Conservation (phyloP, 2,113 vertebrate genomes). For the Eulemur macaco region DNA sequence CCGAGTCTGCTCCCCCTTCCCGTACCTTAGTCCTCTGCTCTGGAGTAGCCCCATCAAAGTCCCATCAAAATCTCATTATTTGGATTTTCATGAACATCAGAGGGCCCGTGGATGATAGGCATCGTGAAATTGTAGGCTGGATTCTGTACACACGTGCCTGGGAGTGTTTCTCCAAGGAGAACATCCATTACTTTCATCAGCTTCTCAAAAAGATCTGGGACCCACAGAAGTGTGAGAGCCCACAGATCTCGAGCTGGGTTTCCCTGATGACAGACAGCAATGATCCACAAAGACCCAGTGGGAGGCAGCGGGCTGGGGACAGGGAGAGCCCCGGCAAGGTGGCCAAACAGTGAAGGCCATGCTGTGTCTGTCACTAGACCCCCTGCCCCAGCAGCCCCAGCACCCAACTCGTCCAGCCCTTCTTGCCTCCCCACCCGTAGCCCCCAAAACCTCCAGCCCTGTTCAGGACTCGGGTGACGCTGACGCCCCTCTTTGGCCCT, state of each 20-base stretch:
- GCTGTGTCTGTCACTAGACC: neutral
- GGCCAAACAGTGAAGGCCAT: rapidly evolving
- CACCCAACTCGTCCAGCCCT: rapidly evolving
- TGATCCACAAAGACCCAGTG: neutral
- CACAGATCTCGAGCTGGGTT: neutral
- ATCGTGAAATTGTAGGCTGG: rapidly evolving
- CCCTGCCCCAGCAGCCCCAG: too few species aligned
- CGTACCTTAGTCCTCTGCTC: neutral
- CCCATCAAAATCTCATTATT: neutral
- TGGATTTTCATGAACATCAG: neutral
- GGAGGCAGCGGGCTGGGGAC: neutral
- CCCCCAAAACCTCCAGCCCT: neutral
- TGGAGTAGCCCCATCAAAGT: neutral
- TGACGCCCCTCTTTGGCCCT: slow-evolving; percentile 63
- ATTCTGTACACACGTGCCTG: neutral
- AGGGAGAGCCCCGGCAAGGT: too few species aligned
- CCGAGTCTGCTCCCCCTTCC: neutral
- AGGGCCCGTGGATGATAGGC: neutral
- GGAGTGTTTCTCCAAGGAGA: neutral
- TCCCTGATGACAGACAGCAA: neutral
- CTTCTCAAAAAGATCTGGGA: neutral
- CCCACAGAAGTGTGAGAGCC: neutral
- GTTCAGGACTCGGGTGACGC: neutral
- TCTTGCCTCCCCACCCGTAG: neutral
- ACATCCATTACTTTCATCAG: neutral